Evolutionary conservation across 2,797 vertebrate genomes (phyloP).

Genomic region (Enteromius argenteus): DNA sequence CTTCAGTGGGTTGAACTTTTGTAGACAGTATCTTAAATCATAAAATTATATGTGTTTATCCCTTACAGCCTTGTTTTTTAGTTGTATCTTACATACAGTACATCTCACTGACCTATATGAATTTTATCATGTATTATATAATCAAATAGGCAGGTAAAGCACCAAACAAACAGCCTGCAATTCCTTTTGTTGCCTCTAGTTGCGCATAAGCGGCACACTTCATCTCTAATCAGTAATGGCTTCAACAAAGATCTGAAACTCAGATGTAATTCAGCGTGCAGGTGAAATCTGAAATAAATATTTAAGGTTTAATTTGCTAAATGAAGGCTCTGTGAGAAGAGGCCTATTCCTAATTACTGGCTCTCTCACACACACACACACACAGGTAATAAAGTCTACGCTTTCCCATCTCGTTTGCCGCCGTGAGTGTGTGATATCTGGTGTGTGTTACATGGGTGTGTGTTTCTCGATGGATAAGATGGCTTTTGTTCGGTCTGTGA

Average conservation of each 20-base stretch:
- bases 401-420: neutral
- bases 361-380: neutral
- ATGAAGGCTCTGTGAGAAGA: slow-evolving; percentile 1
- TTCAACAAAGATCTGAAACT: neutral
- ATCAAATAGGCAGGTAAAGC: neutral
- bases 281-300: slow-evolving; percentile 19
- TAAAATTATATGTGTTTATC: neutral
- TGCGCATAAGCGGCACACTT: no score
- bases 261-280: neutral
- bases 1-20: neutral
- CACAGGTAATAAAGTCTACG: neutral
- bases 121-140: neutral
- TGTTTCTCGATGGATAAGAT: slow-evolving; percentile 16
- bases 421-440: neutral
- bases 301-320: slow-evolving; percentile 10
- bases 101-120: neutral
- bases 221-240: neutral
- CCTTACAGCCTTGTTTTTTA: neutral
- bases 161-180: neutral
- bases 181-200: neutral
- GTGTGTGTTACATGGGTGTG: slow-evolving; percentile 33
- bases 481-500: neutral
- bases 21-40: neutral
- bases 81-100: neutral
- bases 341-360: neutral